Evolutionary conservation across 2,113 vertebrate species (phyloP).

Genomic region (Oriolus oriolus): DNA sequence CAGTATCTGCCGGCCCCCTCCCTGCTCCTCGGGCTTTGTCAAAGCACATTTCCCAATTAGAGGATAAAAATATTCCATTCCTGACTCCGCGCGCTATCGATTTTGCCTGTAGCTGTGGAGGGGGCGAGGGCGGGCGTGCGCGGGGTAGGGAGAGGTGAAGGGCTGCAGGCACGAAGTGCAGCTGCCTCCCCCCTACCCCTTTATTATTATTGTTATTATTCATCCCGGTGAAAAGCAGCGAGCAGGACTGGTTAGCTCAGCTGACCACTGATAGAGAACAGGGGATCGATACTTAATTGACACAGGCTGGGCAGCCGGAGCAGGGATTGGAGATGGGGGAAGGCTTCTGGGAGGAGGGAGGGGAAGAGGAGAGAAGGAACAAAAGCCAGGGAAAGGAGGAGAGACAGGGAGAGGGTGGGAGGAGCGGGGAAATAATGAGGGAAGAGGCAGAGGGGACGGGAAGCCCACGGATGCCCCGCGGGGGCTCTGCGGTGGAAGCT

Average conservation of each 20-base stretch:
- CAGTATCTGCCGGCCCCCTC: constrained; percentile 51
- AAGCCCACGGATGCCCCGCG: accelerated
- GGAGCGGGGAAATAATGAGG: neutral
- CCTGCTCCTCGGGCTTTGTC: constrained; percentile 58
- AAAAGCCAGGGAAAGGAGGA: constrained; percentile 28
- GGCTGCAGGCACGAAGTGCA: constrained; percentile 48
- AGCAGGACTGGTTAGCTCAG: constrained; percentile 65
- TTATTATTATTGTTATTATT: constrained; percentile 67
- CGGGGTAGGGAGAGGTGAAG: constrained; percentile 55
- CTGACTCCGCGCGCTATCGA: constrained; percentile 62
- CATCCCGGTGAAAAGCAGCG: constrained; percentile 42
- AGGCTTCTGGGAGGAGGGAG: constrained; percentile 46
- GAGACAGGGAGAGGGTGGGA: constrained; percentile 45
- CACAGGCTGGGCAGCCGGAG: constrained; percentile 52
- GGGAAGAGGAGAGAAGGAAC: constrained; percentile 45
- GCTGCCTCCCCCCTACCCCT: constrained; percentile 39
- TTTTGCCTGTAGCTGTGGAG: constrained; percentile 67
- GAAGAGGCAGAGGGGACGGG: neutral
- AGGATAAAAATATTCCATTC: constrained; percentile 70
- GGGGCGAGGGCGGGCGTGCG: constrained; percentile 13
- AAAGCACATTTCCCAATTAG: constrained; percentile 71
- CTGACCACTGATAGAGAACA: constrained; percentile 67
- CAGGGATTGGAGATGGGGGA: constrained; percentile 43
- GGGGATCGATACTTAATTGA: constrained; percentile 64
- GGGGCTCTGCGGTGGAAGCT: neutral